Evolutionary conservation across 1,140 invertebrate genomes (phyloP), one percentile per base, ranked within the genome.

Genomic region (Thrips palmi): DNA sequence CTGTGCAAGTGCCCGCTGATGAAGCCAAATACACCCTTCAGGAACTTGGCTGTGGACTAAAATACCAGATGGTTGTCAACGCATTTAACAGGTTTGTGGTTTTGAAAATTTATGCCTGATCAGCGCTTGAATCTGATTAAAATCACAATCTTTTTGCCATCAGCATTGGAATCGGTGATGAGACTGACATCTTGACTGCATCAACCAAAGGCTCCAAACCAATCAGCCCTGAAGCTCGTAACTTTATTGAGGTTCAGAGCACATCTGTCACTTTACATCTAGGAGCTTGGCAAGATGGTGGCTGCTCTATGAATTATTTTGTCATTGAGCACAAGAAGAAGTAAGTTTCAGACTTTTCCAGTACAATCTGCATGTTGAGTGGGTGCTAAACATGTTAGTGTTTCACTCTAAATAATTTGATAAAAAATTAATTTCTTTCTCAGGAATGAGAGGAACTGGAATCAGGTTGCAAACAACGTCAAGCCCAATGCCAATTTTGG

Each of bases 291-390:
- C 76, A 81, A 36, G 86, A 91, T 56, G 86, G 86, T 40, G 88
- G 88, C 21, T 97, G 92, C 58, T 84, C 87, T 2, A 93, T 97
- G 77, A 71, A 84, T 30, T 87, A 88, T 53, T 97, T 92, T 58
- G 86, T 92, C 36, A 82, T 97, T 21, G 86, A 92, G 59, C 87
- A 93, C 57, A 91, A 91, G 59, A 84, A 85, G 54, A 85, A 81
- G 83, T 87, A 64, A 65, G 59, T 57, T 20, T 25, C 7, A 10
- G 15, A 10, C 15, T 15, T 10, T 32, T n/a, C n/a, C n/a, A n/a
- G n/a, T n/a, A n/a, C n/a, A n/a, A n/a, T n/a, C n/a, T n/a, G n/a
- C n/a, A n/a, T n/a, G n/a, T n/a, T n/a, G n/a, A n/a, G n/a, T n/a
- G n/a, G n/a, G n/a, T n/a, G n/a, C n/a, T n/a, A n/a, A n/a, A n/a